Base-by-base conservation (phyloP, 2,888 invertebrate genomes). In the Temnothorax rugatulus region DNA sequence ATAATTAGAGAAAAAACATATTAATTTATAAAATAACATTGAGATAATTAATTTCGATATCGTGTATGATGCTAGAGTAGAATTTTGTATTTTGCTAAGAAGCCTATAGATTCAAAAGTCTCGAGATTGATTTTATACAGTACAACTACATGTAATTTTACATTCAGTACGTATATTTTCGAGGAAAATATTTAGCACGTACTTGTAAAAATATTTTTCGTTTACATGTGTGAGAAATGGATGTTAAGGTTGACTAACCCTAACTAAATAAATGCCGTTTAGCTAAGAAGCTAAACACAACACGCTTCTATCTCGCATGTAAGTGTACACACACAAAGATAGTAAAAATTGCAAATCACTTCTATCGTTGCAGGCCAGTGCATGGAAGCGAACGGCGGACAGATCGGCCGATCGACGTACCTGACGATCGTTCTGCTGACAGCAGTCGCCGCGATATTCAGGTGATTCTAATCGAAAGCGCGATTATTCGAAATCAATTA, bases 341-440 rank as follows among this genome's bases (percentile, higher is more conserved):
- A 2, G 0, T 77, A 77, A 77, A 66, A 29, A 44, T 77, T 54
- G 9, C 34, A 34, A 11, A 11, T 7, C 50, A 54, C 13, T 52
- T 47, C 2, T 74, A 1, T 84, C 69, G 59, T 95, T 95, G 7
- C 95, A 97, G 97, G 97, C 91, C 96, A 97, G 94, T 97, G 97
- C 95, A 96, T 95, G 92, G 95, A 96, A 92, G 95, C 95, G 74
- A 95, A 94, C 89, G 93, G 93, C 87, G 94, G 93, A 52, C 86
- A 82, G 82, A 92, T 88, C 87, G 89, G 86, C 83, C 91, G 91
- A 82, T 92, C 94, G 84, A 92, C 92, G 89, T 90, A 91, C 86
- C 90, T 94, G 89, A 91, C 93, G 88, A 90, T 93, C 86, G 90
- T 92, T 83, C 87, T 91, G 76, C 84, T 93, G 86, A 87, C 91